phyloP scores from a whole-genome alignment of 2,888 invertebrate species.

The Girardia tigrina region DNA sequence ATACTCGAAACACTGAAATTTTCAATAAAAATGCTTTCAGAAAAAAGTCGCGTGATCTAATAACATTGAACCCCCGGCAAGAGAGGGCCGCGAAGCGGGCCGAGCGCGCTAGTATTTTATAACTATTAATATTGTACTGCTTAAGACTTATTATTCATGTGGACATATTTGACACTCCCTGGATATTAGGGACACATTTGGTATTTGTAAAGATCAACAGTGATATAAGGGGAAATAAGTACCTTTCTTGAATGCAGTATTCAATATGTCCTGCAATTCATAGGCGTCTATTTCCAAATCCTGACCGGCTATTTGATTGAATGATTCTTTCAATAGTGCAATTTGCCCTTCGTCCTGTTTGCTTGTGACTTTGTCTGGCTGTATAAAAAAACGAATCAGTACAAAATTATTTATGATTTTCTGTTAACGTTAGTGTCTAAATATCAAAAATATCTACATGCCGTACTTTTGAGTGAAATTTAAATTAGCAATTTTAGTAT shows the following conservation, averaged over 20 bases:
- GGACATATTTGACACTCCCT: neutral
- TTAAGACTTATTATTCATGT: no score
- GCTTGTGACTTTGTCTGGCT: neutral
- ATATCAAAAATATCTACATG: no score
- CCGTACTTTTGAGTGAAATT: no score
- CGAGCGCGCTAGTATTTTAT: no score
- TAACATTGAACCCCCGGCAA: no score
- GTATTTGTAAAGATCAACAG: neutral
- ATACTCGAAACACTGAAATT: no score
- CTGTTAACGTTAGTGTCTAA: no score
- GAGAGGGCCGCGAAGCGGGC: no score
- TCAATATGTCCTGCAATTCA: constrained; percentile 76
- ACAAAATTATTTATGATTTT: neutral
- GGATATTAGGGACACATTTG: neutral
- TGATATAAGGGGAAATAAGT: neutral
- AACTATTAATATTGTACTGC: no score
- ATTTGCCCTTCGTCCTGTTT: constrained; percentile 10
- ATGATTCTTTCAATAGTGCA: constrained; percentile 59
- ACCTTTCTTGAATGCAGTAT: constrained; percentile 55
- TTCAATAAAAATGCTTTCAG: no score
- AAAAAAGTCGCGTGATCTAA: no score
- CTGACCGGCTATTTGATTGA: constrained; percentile 69
- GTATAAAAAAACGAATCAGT: neutral
- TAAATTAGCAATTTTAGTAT: no score
- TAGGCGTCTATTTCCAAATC: constrained; percentile 84